Base-by-base conservation (phyloP, 2,113 vertebrate species). In the Nycticorax nycticorax region DNA sequence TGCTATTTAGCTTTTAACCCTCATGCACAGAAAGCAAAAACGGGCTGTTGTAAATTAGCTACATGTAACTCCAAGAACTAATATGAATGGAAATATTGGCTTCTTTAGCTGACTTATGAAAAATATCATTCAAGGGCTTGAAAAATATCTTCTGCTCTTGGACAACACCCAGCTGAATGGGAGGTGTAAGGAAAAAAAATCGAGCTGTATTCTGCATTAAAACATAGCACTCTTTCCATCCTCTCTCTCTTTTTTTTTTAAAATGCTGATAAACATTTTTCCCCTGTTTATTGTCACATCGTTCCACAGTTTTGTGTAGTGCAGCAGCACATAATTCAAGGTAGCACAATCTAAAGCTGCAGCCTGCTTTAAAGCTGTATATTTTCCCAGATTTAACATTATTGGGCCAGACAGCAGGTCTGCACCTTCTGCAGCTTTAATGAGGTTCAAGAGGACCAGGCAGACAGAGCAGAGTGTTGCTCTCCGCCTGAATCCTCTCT, bases 31-130 rank as follows among this genome's bases (percentile, higher is more conserved):
- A 93, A 94, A 86, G 55, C 47, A 96, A 96, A 94, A 89, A 94
- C 92, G 93, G 94, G 28, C 93, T 96, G 95, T 62, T 92, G 56
- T 55, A 78, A 89, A 92, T 81, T 45, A 91, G 87, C 77, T 92
- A 59, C 90, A 16, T 92, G 89, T 90, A 95, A 35, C 68, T 93
- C 63, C 75, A 92, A 72, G 86, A 96, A 73, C 91, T 89, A 30
- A 60, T 60, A 75, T 32, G 92, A 97, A 92, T 92, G 88, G 83
- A 56, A 87, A 90, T 60, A n/a, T 50, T 82, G 78, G 35, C 86
- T 91, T 78, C 8, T 89, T 89, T 32, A 76, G 12, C 62, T 75
- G 81, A 80, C 71, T 93, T 62, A 69, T 83, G 79, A 90, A 96
- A 97, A 82, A 64, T 74, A 66, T 26, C 3, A 14, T 85, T 89